Evolutionary conservation across 2,888 invertebrate genomes (phyloP).

Genomic region (Magallana nippona): DNA sequence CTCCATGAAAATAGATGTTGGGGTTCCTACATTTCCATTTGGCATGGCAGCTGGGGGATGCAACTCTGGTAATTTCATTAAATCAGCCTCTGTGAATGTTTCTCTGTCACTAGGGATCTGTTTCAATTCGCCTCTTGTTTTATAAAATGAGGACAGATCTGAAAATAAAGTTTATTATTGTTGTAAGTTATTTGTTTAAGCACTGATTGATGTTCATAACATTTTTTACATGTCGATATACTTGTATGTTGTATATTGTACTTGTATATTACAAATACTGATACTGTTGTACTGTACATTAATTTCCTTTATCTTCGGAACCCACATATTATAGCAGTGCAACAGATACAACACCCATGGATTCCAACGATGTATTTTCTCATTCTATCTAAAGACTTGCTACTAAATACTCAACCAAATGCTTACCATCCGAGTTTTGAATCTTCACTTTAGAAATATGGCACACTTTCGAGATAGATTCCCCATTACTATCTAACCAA

Average conservation of each 20-base stretch:
- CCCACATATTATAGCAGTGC: no score
- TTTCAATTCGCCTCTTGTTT: slow-evolving; percentile 70
- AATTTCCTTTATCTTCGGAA: no score
- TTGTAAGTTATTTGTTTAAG: no score
- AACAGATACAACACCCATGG: no score
- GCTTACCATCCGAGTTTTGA: slow-evolving; percentile 6
- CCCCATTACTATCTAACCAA: slow-evolving; percentile 80
- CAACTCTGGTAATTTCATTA: slow-evolving; percentile 74
- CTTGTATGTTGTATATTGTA: no score
- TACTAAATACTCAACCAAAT: no score
- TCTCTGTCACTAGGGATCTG: slow-evolving; percentile 70
- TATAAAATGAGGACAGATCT: slow-evolving; percentile 54
- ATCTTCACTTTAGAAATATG: slow-evolving; percentile 72
- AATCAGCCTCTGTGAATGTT: slow-evolving; percentile 70
- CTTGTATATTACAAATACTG: no score
- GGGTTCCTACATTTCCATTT: slow-evolving; percentile 83
- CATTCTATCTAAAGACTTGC: no score
- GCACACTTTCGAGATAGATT: slow-evolving; percentile 76
- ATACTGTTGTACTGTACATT: no score
- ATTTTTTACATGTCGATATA: no score
- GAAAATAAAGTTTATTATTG: background rate
- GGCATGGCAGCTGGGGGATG: slow-evolving; percentile 80
- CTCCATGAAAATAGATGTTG: slow-evolving; percentile 80
- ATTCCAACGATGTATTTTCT: no score
- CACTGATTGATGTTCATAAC: no score